Conservation (phyloP, 2,113 vertebrate genomes). For the Sturnus vulgaris region DNA sequence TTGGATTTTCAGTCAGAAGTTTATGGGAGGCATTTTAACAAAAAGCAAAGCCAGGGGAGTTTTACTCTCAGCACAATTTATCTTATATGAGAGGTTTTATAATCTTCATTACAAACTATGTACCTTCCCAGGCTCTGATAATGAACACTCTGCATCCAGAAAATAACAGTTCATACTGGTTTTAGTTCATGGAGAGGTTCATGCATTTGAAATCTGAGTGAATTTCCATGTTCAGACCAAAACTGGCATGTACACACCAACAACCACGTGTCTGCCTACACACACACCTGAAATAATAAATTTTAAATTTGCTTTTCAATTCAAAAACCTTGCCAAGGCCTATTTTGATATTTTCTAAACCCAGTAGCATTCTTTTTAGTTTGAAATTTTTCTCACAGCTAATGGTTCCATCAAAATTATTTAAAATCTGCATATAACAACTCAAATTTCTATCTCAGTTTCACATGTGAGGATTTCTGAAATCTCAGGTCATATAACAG, state of each 20-base stretch:
- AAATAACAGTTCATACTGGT: background rate
- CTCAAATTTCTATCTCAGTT: background rate
- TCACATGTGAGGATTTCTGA: background rate
- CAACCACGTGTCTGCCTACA: background rate
- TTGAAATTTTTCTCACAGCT: background rate
- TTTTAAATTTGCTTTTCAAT: background rate
- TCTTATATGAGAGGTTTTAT: background rate
- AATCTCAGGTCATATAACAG: background rate
- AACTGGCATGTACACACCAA: rapidly evolving
- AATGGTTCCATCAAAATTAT: background rate
- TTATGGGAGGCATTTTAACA: background rate
- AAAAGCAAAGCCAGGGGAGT: background rate
- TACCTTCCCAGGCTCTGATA: background rate
- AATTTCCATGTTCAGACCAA: background rate
- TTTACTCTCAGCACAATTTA: background rate
- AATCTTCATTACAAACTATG: background rate
- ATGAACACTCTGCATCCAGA: background rate
- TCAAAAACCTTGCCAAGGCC: background rate
- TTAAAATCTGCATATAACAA: background rate
- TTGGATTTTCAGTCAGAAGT: background rate
- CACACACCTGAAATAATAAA: background rate
- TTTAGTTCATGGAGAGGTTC: background rate
- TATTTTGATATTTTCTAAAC: background rate
- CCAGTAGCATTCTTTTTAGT: background rate
- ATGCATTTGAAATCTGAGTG: background rate